Conservation (phyloP, 2,113 vertebrate genomes). For the Ammodytes dubius region DNA sequence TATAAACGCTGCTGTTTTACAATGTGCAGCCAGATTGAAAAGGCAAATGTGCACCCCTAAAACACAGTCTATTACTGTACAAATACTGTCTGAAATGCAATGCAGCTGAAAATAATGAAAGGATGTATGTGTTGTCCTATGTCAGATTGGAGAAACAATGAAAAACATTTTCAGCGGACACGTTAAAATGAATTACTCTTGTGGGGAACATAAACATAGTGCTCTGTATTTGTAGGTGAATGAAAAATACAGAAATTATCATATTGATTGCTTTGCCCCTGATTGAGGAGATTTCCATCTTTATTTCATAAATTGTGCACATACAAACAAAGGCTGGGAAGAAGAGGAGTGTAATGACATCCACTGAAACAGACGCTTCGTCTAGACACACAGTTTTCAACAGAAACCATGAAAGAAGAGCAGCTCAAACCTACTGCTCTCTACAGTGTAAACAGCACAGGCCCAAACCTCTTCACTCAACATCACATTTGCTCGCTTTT, state of each 20-base stretch:
- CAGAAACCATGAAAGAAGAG: constrained; percentile 58
- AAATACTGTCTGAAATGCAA: constrained; percentile 65
- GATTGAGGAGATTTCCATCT: constrained; percentile 73
- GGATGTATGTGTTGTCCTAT: constrained; percentile 65
- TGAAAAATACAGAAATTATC: constrained; percentile 78
- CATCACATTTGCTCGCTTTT: constrained; percentile 66
- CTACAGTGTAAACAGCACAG: constrained; percentile 71
- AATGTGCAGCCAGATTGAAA: constrained; percentile 70
- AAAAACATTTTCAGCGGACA: constrained; percentile 65
- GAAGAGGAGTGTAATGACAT: constrained; percentile 61
- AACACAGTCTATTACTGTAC: constrained; percentile 66
- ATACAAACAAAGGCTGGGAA: constrained; percentile 66
- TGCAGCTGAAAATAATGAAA: constrained; percentile 63
- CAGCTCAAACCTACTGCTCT: constrained; percentile 55
- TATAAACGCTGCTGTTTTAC: constrained; percentile 66
- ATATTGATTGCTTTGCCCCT: constrained; percentile 80
- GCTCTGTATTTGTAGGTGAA: constrained; percentile 67
- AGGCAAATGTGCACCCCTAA: constrained; percentile 67
- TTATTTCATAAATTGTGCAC: constrained; percentile 71
- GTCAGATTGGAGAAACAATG: constrained; percentile 70
- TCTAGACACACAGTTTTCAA: constrained; percentile 61
- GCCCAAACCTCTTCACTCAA: constrained; percentile 73
- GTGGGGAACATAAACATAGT: constrained; percentile 64
- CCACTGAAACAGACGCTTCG: constrained; percentile 41
- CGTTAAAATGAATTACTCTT: constrained; percentile 76